Percentiles rank a stretch among this genome's conserved stretches.
phyloP scores from a whole-genome alignment of 2,888 invertebrate species.

The Drosophila mettleri region DNA sequence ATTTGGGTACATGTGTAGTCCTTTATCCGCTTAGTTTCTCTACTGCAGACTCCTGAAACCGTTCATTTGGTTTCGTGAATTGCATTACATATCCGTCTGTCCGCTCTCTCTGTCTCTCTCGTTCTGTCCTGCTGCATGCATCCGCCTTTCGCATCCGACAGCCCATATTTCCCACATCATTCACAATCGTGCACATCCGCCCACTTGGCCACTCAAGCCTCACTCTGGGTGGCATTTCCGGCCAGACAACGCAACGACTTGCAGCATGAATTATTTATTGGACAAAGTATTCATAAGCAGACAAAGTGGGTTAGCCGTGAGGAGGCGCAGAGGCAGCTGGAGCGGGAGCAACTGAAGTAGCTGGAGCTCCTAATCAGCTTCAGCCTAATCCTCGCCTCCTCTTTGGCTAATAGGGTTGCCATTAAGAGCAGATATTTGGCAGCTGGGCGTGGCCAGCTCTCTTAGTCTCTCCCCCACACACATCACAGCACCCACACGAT shows the following conservation, averaged over 20 bases:
- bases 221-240: constrained; percentile 64
- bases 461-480: constrained; percentile 52
- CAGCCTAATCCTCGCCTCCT: not conserved
- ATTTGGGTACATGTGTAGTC: constrained; percentile 28
- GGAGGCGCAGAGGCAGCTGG: not conserved
- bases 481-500: constrained; percentile 55
- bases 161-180: constrained; percentile 32
- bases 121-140: constrained; percentile 32
- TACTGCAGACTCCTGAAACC: constrained; percentile 49
- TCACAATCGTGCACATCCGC: constrained; percentile 51
- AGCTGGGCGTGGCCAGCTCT: constrained; percentile 49
- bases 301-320: constrained; percentile 25
- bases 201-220: constrained; percentile 31
- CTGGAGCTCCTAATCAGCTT: constrained; percentile 17
- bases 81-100: constrained; percentile 67
- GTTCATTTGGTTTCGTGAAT: constrained; percentile 66
- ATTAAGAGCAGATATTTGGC: constrained; percentile 65
- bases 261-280: constrained; percentile 78
- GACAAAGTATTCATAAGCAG: constrained; percentile 70
- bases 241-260: constrained; percentile 60
- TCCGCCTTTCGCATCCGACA: constrained; percentile 34
- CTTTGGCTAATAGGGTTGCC: constrained; percentile 62
- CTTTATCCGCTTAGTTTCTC: constrained; percentile 20
- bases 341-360: not conserved
- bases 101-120: not conserved